These are phyloP conservation scores for Neogobius melanostomus DNA, from an alignment of 2,113 vertebrate species.

Conservation along the genomic window DNA sequence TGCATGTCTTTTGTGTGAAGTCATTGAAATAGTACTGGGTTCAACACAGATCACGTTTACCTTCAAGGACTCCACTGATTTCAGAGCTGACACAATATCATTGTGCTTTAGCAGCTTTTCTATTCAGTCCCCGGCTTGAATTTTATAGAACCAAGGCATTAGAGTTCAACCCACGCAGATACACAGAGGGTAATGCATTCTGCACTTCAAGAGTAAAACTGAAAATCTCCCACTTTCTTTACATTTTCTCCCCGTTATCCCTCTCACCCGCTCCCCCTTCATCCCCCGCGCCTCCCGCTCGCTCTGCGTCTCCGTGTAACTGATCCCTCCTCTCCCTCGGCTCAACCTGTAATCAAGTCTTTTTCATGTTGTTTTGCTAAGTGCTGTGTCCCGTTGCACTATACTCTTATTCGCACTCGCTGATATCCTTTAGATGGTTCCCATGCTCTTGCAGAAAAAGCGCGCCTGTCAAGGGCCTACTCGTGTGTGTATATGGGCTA, in stretches of 20 bases:
- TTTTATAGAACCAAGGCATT: not conserved
- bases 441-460: conserved; percentile 20
- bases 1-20: too few species aligned
- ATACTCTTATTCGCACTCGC: conserved; percentile 27
- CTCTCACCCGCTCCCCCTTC: conserved; percentile 9
- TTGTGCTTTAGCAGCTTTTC: not conserved
- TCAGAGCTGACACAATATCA: too few species aligned
- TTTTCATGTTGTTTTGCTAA: conserved; percentile 57
- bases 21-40: too few species aligned
- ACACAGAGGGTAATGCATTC: conserved; percentile 18
- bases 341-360: conserved; percentile 60
- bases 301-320: conserved; percentile 49
- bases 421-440: conserved; percentile 23
- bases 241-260: conserved; percentile 9
- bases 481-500: conserved; percentile 28
- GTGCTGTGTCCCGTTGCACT: conserved; percentile 43
- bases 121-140: not conserved
- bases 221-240: conserved; percentile 36
- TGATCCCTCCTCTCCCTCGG: conserved; percentile 42
- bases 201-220: conserved; percentile 26
- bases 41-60: too few species aligned
- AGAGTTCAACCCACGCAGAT: not conserved
- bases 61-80: too few species aligned
- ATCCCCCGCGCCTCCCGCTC: conserved; percentile 18
- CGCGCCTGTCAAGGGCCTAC: conserved; percentile 9